A percentile compares a stretch with the other conserved stretches of the same genome.
phyloP scores from a whole-genome alignment of 2,888 invertebrate genomes.

The Clostera curtula region DNA sequence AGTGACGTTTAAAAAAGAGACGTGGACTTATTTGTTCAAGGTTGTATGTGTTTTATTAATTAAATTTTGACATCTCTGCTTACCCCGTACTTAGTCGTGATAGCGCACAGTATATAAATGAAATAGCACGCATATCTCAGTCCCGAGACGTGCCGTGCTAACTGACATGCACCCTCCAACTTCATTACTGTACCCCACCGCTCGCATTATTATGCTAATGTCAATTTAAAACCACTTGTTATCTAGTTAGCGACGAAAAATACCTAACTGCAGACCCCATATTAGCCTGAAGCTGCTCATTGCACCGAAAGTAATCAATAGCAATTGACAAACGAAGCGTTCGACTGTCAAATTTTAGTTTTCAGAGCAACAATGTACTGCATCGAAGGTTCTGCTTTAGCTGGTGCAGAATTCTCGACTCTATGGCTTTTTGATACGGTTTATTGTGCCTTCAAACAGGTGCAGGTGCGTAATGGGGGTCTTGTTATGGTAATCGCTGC shows the following conservation, averaged over 20 bases:
- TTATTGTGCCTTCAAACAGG: slow-evolving; percentile 24
- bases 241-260: slow-evolving; percentile 73
- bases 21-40: too few species aligned
- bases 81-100: neutral
- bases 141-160: slow-evolving; percentile 14
- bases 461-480: slow-evolving; percentile 64
- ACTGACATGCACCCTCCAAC: slow-evolving; percentile 37
- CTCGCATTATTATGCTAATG: slow-evolving; percentile 69
- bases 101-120: slow-evolving; percentile 13
- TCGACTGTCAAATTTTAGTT: slow-evolving; percentile 73
- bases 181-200: slow-evolving; percentile 39
- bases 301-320: slow-evolving; percentile 66
- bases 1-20: too few species aligned
- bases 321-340: slow-evolving; percentile 74
- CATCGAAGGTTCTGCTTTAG: neutral
- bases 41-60: too few species aligned
- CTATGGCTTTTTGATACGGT: slow-evolving; percentile 15
- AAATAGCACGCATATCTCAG: slow-evolving; percentile 14
- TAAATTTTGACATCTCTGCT: neutral
- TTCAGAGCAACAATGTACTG: slow-evolving; percentile 30
- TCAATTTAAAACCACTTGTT: slow-evolving; percentile 75
- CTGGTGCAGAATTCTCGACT: slow-evolving; percentile 7
- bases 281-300: slow-evolving; percentile 64
- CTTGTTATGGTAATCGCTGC: slow-evolving; percentile 70
- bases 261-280: slow-evolving; percentile 59